Evolutionary conservation across 37 sponge, comb jelly and placozoan species (phyloP), one percentile per base, ranked within the genome.

Genomic region (Mnemiopsis leidyi): DNA sequence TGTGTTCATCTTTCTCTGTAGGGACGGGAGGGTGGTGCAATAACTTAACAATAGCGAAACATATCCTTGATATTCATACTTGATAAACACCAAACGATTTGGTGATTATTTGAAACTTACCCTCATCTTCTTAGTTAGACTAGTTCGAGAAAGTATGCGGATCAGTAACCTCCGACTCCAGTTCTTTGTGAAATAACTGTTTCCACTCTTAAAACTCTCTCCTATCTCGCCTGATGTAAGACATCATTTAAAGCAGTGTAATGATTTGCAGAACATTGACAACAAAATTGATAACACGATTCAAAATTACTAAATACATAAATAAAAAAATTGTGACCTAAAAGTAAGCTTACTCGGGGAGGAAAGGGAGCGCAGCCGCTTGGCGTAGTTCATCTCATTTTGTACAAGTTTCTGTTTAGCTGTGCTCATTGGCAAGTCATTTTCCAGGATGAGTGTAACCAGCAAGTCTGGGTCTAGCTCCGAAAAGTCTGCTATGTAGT

Each of bases 131-230:
- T 36, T 36, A 1, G 82, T 79, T 7, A 79, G 35, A 35, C 82
- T 79, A 5, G 82, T 79, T 23, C 82, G 34, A 9, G 82, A 28
- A 1, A 79, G 82, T 23, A 79, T 79, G 9, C 82, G 2, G 36
- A 79, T 79, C 1, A 79, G 82, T 29, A 79, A 29, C 13, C 82
- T 31, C 29, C 38, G 26, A 35, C 82, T 79, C 82, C 82, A 79
- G 29, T 79, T 79, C 21, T 35, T 79, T 3, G 82, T 79, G 37
- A 79, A 79, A 36, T 79, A 79, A 29, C 82, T 9, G 82, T 79
- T 31, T 5, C 82, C 82, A 79, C 37, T 35, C 23, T 79, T 79
- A 7, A 79, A 33, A 29, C 82, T 35, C 5, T 79, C 82, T 3
- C 37, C 82, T 20, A 79, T 20, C 36, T 79, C 82, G 7, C 82